Evolutionary conservation across 2,113 vertebrate genomes (phyloP), one percentile per base, ranked within the genome.

Genomic region (Callocephalon fimbriatum): DNA sequence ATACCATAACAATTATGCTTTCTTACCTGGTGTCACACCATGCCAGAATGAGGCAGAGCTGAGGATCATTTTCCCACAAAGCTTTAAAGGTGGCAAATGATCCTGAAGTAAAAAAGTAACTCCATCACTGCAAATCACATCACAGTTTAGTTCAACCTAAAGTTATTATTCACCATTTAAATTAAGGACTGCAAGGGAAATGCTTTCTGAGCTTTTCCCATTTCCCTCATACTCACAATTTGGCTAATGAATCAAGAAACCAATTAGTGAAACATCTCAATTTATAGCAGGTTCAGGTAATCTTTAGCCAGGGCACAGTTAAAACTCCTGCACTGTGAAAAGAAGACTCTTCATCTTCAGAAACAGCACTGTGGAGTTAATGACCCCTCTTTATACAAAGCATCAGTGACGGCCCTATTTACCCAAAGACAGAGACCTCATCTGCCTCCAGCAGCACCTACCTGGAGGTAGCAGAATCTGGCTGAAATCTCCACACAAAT

Each of bases 191-290:
- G 94, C 70, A 68, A 78, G 14, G 84, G 80, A 94, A 89, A 95
- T 89, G 71, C 86, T 23, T 89, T 38, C 86, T 13, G 47, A 89
- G 47, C 38, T 63, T 93, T 88, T 63, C 50, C 89, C 86, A 78
- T 94, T 94, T 81, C 65, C 80, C 91, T 94, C 80, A 58, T n/a
- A 68, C 35, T 35, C 56, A 74, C 89, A 75, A 81, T 93, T 75
- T 91, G 70, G 83, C 86, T 96, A 97, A 96, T 91, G 95, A 96
- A 94, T 80, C 95, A 91, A 96, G 96, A 92, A 95, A 77, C 85
- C 92, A 97, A 93, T 96, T 95, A 96, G 96, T 20, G 72, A 92
- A 96, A 96, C 92, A 97, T 90, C 90, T 93, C 82, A 66, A 59
- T 96, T 92, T 90, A 88, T 38, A 47, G 85, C 82, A 77, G 75